Conservation (phyloP, 2,888 invertebrate genomes). For the Ariolimax columbianus region DNA sequence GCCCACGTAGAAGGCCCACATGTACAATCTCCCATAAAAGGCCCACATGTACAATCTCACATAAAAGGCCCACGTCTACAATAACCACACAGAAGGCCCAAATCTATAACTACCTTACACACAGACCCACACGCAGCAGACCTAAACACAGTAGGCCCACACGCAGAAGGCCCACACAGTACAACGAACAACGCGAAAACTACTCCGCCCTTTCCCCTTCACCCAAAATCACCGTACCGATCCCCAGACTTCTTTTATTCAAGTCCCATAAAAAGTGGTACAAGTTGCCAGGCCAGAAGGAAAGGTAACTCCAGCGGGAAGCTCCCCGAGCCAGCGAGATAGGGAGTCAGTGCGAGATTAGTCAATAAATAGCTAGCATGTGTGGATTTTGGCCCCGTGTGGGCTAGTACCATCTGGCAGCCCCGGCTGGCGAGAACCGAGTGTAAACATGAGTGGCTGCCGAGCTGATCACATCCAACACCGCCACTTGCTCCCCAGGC, state of each 20-base stretch:
- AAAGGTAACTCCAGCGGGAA: constrained; percentile 49
- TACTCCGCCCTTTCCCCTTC: background rate
- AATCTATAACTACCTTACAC: too few species aligned
- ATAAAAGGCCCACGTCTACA: too few species aligned
- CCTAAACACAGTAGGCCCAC: too few species aligned
- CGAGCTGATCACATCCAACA: constrained; percentile 35
- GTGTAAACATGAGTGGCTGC: constrained; percentile 43
- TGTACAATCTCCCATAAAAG: too few species aligned
- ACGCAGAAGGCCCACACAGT: too few species aligned
- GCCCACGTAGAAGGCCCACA: too few species aligned
- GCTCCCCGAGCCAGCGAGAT: constrained; percentile 63
- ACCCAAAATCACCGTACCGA: background rate
- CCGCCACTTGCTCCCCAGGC: constrained; percentile 38
- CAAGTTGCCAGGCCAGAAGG: constrained; percentile 55
- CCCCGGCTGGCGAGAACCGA: constrained; percentile 23
- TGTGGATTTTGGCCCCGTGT: constrained; percentile 69
- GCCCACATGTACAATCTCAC: too few species aligned
- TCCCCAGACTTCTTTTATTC: constrained; percentile 19
- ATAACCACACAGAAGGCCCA: too few species aligned
- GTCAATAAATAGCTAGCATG: constrained; percentile 76
- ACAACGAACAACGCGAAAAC: too few species aligned
- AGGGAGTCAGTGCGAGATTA: constrained; percentile 68
- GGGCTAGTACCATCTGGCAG: constrained; percentile 72
- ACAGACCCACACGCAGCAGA: too few species aligned
- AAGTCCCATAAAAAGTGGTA: background rate